These are phyloP conservation scores for Chouioia cunea DNA, from an alignment of 2,888 invertebrate species.

Conservation along the genomic window DNA sequence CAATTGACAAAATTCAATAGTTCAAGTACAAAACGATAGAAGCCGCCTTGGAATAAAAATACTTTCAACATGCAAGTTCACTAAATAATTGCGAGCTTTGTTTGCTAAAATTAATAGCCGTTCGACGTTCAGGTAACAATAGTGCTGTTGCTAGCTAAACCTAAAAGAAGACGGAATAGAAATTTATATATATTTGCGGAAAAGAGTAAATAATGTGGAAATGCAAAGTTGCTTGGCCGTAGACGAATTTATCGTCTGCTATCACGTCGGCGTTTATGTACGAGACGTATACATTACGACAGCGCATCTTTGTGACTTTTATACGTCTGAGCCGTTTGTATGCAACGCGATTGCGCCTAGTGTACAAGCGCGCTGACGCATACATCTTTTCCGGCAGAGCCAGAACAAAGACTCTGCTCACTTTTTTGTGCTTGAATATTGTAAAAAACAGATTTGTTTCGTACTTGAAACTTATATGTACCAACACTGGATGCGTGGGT, in stretches of 20 bases:
- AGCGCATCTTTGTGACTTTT: conserved; percentile 33
- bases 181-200: background rate
- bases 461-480: too few species aligned
- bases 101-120: too few species aligned
- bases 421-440: conserved; percentile 7
- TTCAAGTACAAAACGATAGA: too few species aligned
- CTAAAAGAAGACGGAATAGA: too few species aligned
- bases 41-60: too few species aligned
- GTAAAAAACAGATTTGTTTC: too few species aligned
- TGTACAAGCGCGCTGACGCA: conserved; percentile 27
- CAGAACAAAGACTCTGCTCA: conserved; percentile 32
- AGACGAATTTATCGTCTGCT: conserved; percentile 34
- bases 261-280: conserved; percentile 31
- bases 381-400: conserved; percentile 35
- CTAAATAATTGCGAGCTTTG: too few species aligned
- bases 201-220: background rate
- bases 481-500: too few species aligned
- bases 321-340: conserved; percentile 37
- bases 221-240: conserved; percentile 4
- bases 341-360: conserved; percentile 40
- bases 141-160: too few species aligned
- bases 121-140: too few species aligned
- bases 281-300: conserved; percentile 34
- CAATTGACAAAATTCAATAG: too few species aligned
- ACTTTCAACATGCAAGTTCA: too few species aligned